A percentile compares a stretch with the other conserved stretches of the same genome.
These are phyloP conservation scores for Smithornis capensis DNA, from an alignment of 2,113 vertebrate species.

Conservation along the genomic window DNA sequence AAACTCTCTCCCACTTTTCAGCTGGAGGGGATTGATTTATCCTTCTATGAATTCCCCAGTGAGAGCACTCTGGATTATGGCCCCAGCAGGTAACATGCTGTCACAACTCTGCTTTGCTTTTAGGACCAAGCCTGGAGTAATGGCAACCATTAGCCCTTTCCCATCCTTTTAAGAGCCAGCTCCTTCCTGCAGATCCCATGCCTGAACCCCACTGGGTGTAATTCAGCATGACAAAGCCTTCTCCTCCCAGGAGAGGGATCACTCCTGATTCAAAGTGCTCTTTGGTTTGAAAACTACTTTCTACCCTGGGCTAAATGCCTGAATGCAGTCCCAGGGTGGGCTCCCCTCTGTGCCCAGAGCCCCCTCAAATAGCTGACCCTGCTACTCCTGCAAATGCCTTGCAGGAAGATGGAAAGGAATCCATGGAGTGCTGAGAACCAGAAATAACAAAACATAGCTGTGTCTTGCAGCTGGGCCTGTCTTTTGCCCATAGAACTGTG, in stretches of 20 bases:
- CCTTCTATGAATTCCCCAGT: not conserved
- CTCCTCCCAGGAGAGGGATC: not conserved
- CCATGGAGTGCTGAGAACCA: not conserved
- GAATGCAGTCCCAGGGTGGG: not conserved
- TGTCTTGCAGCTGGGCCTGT: not conserved
- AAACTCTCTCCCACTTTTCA: not conserved
- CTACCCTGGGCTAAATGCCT: not conserved
- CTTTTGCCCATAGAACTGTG: not conserved
- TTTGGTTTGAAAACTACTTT: not conserved
- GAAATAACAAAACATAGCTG: not conserved
- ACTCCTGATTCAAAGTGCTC: not conserved
- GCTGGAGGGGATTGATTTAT: not conserved
- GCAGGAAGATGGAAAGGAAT: not conserved
- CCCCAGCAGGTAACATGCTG: not conserved
- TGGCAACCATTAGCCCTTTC: not conserved
- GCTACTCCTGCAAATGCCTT: not conserved
- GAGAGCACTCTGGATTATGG: not conserved
- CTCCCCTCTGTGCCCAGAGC: not conserved
- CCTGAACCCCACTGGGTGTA: not conserved
- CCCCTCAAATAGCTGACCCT: not conserved
- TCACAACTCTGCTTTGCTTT: not conserved
- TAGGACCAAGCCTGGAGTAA: not conserved
- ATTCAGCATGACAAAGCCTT: not conserved
- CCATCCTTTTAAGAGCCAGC: not conserved
- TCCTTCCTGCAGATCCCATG: not conserved